Percentiles rank a stretch among this genome's conserved stretches.
Evolutionary conservation across 1,140 invertebrate species (phyloP).

Genomic region (Plodia interpunctella): DNA sequence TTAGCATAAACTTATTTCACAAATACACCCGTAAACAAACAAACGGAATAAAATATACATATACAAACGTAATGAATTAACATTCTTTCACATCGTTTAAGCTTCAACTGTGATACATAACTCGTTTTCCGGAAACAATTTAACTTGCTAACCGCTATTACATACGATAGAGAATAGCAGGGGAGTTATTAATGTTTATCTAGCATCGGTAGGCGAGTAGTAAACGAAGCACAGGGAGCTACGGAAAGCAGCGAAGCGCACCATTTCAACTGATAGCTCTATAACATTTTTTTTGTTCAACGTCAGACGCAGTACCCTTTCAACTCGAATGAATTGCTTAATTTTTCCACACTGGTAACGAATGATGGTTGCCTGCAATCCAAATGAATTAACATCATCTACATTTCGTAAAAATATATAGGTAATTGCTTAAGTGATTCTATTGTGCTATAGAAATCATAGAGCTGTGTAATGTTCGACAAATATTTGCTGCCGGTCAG

Average conservation of each 20-base stretch:
- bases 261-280: conserved; percentile 58
- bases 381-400: conserved; percentile 60
- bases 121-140: conserved; percentile 63
- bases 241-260: conserved; percentile 57
- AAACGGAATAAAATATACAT: conserved; percentile 49
- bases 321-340: conserved; percentile 69
- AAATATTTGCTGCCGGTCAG: conserved; percentile 27
- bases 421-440: conserved; percentile 35
- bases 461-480: conserved; percentile 21
- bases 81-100: conserved; percentile 46
- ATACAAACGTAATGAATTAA: conserved; percentile 51
- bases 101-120: conserved; percentile 36
- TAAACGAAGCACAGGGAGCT: conserved; percentile 42
- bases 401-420: conserved; percentile 30
- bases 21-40: conserved; percentile 38
- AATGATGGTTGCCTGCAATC: conserved; percentile 46
- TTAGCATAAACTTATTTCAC: conserved; percentile 22
- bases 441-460: conserved; percentile 21
- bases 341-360: conserved; percentile 60
- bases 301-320: conserved; percentile 69
- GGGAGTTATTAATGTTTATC: conserved; percentile 69
- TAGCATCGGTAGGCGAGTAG: conserved; percentile 68
- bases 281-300: conserved; percentile 54
- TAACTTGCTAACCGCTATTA: conserved; percentile 48
- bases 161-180: conserved; percentile 21